phyloP scores from a whole-genome alignment of 2,797 vertebrate species.

The Heliangelus exortis region DNA sequence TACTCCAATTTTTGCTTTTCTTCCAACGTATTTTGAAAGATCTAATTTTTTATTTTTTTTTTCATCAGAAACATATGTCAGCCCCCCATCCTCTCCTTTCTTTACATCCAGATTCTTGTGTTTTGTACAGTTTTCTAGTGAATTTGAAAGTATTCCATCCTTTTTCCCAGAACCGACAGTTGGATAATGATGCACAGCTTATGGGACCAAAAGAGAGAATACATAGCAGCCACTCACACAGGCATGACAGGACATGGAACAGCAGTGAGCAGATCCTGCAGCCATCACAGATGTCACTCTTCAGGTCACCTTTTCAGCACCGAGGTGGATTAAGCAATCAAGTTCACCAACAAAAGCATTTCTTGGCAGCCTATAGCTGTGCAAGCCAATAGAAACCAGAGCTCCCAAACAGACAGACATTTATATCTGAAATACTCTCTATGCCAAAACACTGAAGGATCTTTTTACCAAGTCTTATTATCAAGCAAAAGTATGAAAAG shows the following conservation, averaged over 20 bases:
- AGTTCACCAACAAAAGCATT: background rate
- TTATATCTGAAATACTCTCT: background rate
- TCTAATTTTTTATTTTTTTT: background rate
- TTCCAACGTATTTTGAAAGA: background rate
- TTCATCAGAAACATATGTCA: background rate
- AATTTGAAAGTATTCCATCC: background rate
- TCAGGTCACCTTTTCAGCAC: background rate
- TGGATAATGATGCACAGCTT: background rate
- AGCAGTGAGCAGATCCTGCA: background rate
- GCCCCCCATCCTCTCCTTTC: background rate
- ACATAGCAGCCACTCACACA: background rate
- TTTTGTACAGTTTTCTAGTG: background rate
- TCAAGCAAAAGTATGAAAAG: background rate
- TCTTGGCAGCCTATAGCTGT: background rate
- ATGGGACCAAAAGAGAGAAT: background rate
- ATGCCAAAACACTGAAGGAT: background rate
- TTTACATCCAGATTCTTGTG: background rate
- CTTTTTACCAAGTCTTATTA: background rate
- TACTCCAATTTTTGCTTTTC: background rate
- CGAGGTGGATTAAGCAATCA: background rate
- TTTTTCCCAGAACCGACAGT: background rate
- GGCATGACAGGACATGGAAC: background rate
- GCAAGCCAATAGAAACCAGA: background rate
- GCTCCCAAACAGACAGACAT: background rate
- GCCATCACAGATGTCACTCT: background rate